phyloP scores from a whole-genome alignment of 2,797 vertebrate genomes.

The Hemitrygon akajei region DNA sequence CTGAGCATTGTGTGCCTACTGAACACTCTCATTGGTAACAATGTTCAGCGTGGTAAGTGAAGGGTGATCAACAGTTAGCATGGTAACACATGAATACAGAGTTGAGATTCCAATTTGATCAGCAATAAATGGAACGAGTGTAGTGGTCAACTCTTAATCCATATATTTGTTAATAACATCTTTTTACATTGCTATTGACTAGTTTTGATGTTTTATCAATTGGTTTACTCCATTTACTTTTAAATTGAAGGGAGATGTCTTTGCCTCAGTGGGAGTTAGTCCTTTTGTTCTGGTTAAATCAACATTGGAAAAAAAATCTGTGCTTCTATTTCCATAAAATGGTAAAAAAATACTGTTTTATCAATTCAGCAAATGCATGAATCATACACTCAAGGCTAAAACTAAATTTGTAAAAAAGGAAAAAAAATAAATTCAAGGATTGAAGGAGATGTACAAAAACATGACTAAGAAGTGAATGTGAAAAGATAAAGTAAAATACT shows the following conservation, averaged over 20 bases:
- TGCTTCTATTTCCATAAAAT: not conserved
- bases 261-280: not conserved
- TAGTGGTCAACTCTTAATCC: no score
- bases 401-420: not conserved
- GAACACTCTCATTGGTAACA: no score
- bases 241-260: not conserved
- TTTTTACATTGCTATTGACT: not conserved
- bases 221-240: not conserved
- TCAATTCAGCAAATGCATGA: not conserved
- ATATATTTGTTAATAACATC: no score
- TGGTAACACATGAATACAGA: no score
- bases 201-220: conserved; percentile 4
- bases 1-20: no score
- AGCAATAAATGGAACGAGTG: no score
- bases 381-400: not conserved
- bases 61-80: no score
- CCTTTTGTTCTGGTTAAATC: not conserved
- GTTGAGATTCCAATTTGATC: no score
- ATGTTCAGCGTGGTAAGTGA: no score
- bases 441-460: not conserved
- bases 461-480: not conserved
- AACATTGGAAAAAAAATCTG: not conserved
- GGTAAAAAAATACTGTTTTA: not conserved
- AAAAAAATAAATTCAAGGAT: not conserved
- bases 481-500: not conserved